Percentiles rank a stretch among this genome's conserved stretches.
Conservation (phyloP, 2,113 vertebrate species). For the Pluvianellus socialis region DNA sequence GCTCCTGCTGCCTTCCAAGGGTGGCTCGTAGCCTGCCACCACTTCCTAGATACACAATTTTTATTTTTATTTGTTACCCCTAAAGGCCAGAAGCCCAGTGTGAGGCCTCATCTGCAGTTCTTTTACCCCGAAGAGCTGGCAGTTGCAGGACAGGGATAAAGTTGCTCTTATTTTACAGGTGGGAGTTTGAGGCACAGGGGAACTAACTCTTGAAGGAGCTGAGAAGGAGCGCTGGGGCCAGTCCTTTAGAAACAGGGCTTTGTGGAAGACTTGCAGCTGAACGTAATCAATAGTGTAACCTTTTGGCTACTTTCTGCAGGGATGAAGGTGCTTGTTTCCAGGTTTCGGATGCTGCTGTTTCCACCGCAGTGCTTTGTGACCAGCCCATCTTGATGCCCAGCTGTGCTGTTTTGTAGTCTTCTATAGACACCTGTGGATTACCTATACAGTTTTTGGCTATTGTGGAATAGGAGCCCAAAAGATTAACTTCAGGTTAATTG, state of each 20-base stretch:
- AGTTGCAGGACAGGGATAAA: not conserved
- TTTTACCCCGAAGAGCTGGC: not conserved
- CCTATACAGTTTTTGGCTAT: not conserved
- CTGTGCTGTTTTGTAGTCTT: not conserved
- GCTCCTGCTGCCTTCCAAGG: not conserved
- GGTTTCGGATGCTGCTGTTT: not conserved
- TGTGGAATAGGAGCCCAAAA: not conserved
- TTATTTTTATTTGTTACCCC: not conserved
- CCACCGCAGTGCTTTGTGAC: not conserved
- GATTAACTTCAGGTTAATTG: not conserved
- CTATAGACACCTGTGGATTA: not conserved
- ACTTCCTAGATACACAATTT: fast-evolving
- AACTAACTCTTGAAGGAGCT: not conserved
- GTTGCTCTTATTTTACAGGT: not conserved
- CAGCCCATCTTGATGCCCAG: not conserved
- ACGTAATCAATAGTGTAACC: not conserved
- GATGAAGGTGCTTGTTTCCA: not conserved
- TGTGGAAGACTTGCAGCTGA: not conserved
- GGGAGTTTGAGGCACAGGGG: not conserved
- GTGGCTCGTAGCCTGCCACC: not conserved
- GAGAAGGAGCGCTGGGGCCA: not conserved
- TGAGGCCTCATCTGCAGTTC: not conserved
- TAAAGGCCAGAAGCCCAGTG: not conserved
- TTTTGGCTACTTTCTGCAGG: not conserved
- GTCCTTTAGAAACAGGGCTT: not conserved